Base-by-base conservation (phyloP, 2,113 vertebrate species). In the Paedocypris sp. region DNA sequence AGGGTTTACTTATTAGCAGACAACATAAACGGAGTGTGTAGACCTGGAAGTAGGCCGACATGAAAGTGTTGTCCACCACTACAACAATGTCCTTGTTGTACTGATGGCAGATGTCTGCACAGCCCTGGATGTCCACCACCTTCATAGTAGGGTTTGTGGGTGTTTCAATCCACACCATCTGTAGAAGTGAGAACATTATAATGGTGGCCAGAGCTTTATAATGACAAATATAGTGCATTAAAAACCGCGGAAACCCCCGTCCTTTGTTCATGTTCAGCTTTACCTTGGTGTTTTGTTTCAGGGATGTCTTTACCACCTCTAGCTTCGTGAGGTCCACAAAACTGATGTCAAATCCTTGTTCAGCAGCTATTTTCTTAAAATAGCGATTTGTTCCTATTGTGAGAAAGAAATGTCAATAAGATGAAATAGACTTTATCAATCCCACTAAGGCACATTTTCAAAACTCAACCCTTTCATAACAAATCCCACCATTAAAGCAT, bases 31-130 rank as follows among this genome's bases (percentile, higher is more conserved):
- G 7, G 4, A 20, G 25, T 19, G n/a, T 19, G 15, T 57, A 76
- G 57, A 98, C 95, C 90, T 99, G 94, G 77, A 99, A 99, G 64
- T 91, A 99, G 0, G 95, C 68, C 0, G 95, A 99, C 94, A 97
- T 97, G 43, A 98, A 98, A 35, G 85, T 92, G 75, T 99, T 99
- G 76, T 99, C 95, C 49, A 98, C 91, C 0, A 84, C 94, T 10
- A 99, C 73, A 57, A 97, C 76, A 10, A 90, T 80, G 47, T 87
- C 88, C 54, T 82, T 84, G 7, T 76, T 83, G 48, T 87, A 75
- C 18, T 73, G 29, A 39, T 82, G 91, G 2, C 83, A 80, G 2
- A 77, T 20, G 0, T 87, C 80, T 0, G 91, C 84, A 15, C 93
- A 97, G 50, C 74, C 82, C 69, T 67, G 61, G 23, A 99, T 97